Evolutionary conservation across 1,140 invertebrate genomes (phyloP).

Genomic region (Latrodectus geometricus): DNA sequence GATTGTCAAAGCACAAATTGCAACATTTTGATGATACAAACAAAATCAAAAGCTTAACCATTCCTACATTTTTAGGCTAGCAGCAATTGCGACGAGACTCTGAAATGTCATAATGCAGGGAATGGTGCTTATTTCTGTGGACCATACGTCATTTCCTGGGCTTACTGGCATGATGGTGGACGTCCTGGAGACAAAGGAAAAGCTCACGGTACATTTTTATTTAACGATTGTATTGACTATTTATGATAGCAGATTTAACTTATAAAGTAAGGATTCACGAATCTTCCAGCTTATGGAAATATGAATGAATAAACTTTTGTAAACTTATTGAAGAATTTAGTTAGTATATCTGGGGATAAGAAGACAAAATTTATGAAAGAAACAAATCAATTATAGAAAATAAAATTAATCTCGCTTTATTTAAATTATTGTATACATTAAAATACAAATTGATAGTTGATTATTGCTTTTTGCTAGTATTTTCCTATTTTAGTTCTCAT

Average conservation of each 20-base stretch:
- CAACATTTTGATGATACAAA: background rate
- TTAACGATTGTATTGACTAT: background rate
- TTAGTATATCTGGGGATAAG: too few species aligned
- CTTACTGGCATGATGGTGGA: constrained; percentile 81
- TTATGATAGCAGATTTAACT: background rate
- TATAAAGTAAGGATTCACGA: too few species aligned
- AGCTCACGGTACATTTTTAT: constrained; percentile 38
- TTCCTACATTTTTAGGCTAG: constrained; percentile 44
- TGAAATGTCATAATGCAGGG: constrained; percentile 63
- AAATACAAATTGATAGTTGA: too few species aligned
- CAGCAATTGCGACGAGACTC: constrained; percentile 59
- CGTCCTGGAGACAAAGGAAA: constrained; percentile 75
- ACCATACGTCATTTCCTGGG: constrained; percentile 86
- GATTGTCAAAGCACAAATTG: background rate
- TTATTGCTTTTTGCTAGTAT: too few species aligned
- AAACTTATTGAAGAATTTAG: too few species aligned
- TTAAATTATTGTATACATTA: too few species aligned
- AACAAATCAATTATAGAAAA: too few species aligned
- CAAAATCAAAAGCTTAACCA: background rate
- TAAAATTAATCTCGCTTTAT: too few species aligned
- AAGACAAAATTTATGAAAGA: too few species aligned
- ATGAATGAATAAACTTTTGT: too few species aligned
- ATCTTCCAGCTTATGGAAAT: too few species aligned
- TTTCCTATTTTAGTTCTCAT: too few species aligned
- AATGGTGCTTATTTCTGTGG: constrained; percentile 74